Base-by-base conservation (phyloP, 2,113 vertebrate species). In the Neoarius graeffei region DNA sequence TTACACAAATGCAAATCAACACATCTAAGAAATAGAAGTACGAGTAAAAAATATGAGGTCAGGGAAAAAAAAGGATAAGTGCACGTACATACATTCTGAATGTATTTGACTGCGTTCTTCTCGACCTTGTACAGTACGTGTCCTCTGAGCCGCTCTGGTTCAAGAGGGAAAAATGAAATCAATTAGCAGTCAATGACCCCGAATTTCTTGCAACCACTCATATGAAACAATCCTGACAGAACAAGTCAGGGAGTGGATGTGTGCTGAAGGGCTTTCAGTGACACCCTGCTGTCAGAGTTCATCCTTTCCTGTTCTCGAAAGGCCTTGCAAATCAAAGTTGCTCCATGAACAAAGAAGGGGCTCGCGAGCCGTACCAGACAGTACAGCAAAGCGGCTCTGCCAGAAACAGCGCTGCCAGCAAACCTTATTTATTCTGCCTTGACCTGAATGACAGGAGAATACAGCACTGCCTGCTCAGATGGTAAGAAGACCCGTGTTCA, bases 321-420 rank as follows among this genome's bases (percentile, higher is more conserved):
- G 80, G 77, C 48, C 85, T 64, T 13, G 19, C 5, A 30, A 83
- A 86, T 87, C 84, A 90, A 88, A 89, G 81, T 57, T 86, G 81
- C 35, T 52, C 82, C 77, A 15, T 60, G 88, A 91, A 89, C 86
- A 88, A 89, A 92, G 89, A 50, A 27, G 20, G 56, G 56, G 50
- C 87, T 90, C n/a, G 2, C 57, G 42, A 57, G 13, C 85, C n/a
- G n/a, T 50, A 86, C 67, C 64, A 86, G 84, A 76, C 82, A n/a
- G 73, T 73, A 54, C n/a, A 81, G 82, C 66, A 89, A 89, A 87
- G 62, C 6, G 20, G 66, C 71, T 42, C 86, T 87, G 81, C 84
- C 79, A 81, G 88, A 82, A 74, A 85, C 30, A 66, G 62, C 56
- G 82, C 73, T n/a, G 83, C 59, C 79, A 77, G 77, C 50, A 64